Evolutionary conservation across 2,888 invertebrate species (phyloP).

Genomic region (Diarsia dahlii): DNA sequence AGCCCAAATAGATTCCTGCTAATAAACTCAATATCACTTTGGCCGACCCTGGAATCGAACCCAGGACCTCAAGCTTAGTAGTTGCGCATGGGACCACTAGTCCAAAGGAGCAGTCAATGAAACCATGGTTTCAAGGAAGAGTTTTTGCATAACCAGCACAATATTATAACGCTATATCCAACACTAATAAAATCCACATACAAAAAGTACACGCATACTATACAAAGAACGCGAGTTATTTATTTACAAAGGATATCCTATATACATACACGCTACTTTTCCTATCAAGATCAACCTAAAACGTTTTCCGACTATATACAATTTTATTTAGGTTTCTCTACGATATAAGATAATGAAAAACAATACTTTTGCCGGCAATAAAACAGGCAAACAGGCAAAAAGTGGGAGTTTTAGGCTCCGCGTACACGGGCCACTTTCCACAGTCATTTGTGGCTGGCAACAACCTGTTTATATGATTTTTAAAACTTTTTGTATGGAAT

Average conservation of each 20-base stretch:
- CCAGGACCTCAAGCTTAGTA: too few species aligned
- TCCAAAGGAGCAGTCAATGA: neutral
- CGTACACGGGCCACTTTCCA: too few species aligned
- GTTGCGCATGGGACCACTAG: too few species aligned
- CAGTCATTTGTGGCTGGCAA: too few species aligned
- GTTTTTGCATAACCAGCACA: neutral
- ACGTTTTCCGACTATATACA: conserved; percentile 22
- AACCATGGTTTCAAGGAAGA: neutral
- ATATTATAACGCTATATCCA: neutral
- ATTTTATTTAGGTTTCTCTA: conserved; percentile 37
- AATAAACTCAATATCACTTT: too few species aligned
- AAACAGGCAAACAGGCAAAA: conserved; percentile 37
- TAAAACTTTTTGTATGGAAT: too few species aligned
- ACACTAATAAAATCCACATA: neutral
- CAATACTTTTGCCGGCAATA: conserved; percentile 54
- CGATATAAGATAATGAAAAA: conserved; percentile 63
- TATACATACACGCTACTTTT: conserved; percentile 2
- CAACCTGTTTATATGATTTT: too few species aligned
- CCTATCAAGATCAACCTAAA: conserved; percentile 56
- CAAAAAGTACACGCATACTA: neutral
- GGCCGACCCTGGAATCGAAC: too few species aligned
- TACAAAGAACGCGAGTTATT: neutral
- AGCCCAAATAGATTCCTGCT: too few species aligned
- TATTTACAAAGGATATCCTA: conserved; percentile 1
- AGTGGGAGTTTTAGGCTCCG: conserved; percentile 2